Evolutionary conservation across 1,140 invertebrate species (phyloP), one percentile per base, ranked within the genome.

Genomic region (Oncopodura yosiiana): DNA sequence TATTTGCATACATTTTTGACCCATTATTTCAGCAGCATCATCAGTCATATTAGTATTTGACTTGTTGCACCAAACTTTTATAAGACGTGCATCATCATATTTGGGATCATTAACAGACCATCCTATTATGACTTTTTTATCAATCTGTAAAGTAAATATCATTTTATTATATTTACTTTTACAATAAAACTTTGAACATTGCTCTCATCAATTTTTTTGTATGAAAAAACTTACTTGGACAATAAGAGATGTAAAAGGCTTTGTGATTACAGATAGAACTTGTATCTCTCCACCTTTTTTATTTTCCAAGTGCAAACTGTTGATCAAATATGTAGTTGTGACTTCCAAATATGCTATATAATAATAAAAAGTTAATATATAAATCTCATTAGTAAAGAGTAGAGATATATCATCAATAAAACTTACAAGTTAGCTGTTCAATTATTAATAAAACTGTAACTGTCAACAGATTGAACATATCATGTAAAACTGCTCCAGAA

Each of bases 401-500:
- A 49, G 26, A 49, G 8, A 24, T n/a, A n/a, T n/a, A n/a, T n/a
- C n/a, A n/a, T n/a, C n/a, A 34, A 34, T 9, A 34, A 11, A 5
- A 51, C 59, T 46, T 54, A 66, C 65, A 54, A 38, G 53, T 63
- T 58, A 51, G 38, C 21, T 69, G 34, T 66, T 75, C 73, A 11
- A 75, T 26, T 21, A 65, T 69, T 24, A 75, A 64, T 11, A 75
- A 58, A 11, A 67, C 63, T 37, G 71, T 63, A n/a, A 75, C 70
- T 30, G 69, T 62, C 26, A 75, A 61, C 56, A 73, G 68, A 61
- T 75, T 75, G 61, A 74, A 76, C 69, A 77, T 75, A 61, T 79
- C 77, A 61, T 79, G 78, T n/a, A 79, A 70, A n/a, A 75, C 76
- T 23, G 75, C 76, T 1, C 74, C 77, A 18, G 73, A 73, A 65